Base-by-base conservation (phyloP, 2,797 vertebrate species). In the Thaleichthys pacificus region DNA sequence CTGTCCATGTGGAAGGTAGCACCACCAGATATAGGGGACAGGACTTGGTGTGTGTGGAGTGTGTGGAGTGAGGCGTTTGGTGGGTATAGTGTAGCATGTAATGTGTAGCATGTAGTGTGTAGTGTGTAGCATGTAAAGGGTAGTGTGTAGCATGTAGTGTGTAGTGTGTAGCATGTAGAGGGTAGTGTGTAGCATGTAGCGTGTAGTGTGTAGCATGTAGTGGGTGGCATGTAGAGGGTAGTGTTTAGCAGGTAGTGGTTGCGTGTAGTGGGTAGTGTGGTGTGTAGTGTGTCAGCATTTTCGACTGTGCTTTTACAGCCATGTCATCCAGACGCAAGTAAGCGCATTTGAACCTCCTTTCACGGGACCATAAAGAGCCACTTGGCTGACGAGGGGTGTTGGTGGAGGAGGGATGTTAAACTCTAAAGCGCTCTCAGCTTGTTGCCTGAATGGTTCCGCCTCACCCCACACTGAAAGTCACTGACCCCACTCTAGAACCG, bases 301-400 rank as follows among this genome's bases (percentile, higher is more conserved):
- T 69, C 82, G 72, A 81, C 81, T 80, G 73, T 64, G 62, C 26
- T 77, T 77, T 80, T 80, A 84, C 86, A 80, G 79, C 74, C 64
- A 66, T 67, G 12, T 12, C 42, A 42, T 5, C 42, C 11, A 42
- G 51, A 56, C 51, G 60, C 72, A 71, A 75, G 76, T 14, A 12
- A 77, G 71, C 49, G 76, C 69, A 47, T 56, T 74, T 70, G 35
- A 49, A 64, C 71, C 71, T 66, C 47, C 30, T 15, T 12, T 38
- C 54, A 17, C 8, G 68, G 30, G 72, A 74, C 80, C 74, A 76
- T 66, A 65, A 61, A 75, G 56, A 60, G 66, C 64, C 68, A 79
- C 26, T 71, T 71, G 66, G 74, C 77, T 28, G 14, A 22, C 21
- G 49, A 8, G 17, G 67, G 64, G 66, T 62, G 49, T 71, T 70